phyloP scores from a whole-genome alignment of 2,113 vertebrate species.

The Ctenomys sociabilis region DNA sequence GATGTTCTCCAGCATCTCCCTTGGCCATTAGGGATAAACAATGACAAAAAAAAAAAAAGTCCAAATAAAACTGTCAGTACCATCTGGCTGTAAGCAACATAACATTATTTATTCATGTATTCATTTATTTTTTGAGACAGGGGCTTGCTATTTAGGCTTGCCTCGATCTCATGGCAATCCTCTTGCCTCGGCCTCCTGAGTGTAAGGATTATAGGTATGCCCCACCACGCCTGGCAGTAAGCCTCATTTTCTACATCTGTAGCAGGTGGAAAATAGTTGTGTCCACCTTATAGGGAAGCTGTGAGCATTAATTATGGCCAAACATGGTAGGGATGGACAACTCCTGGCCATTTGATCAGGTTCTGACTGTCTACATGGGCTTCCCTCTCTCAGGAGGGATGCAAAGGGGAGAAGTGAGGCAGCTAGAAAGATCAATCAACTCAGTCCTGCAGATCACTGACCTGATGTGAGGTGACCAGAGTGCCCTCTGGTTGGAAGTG shows the following conservation, averaged over 20 bases:
- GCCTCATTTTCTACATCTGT: neutral
- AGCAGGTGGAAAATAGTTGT: neutral
- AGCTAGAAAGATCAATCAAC: neutral
- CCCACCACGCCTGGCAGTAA: neutral
- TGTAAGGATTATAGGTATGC: neutral
- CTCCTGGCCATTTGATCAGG: neutral
- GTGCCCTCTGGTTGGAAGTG: neutral
- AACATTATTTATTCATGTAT: neutral
- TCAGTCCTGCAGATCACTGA: neutral
- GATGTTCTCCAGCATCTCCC: slow-evolving; percentile 35
- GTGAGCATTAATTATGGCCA: neutral
- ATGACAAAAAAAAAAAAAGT: neutral
- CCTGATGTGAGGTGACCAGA: neutral
- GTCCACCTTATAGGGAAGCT: neutral
- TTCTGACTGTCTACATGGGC: neutral
- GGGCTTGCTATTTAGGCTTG: neutral
- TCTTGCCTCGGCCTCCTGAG: neutral
- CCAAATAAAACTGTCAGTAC: slow-evolving; percentile 6
- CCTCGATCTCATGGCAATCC: neutral
- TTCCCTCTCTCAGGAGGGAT: neutral
- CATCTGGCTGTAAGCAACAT: slow-evolving; percentile 9
- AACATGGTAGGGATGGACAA: neutral
- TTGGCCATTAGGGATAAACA: neutral
- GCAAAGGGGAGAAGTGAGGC: neutral
- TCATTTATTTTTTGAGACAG: neutral